phyloP scores from a whole-genome alignment of 2,888 invertebrate genomes.

The Horisme vitalbata region DNA sequence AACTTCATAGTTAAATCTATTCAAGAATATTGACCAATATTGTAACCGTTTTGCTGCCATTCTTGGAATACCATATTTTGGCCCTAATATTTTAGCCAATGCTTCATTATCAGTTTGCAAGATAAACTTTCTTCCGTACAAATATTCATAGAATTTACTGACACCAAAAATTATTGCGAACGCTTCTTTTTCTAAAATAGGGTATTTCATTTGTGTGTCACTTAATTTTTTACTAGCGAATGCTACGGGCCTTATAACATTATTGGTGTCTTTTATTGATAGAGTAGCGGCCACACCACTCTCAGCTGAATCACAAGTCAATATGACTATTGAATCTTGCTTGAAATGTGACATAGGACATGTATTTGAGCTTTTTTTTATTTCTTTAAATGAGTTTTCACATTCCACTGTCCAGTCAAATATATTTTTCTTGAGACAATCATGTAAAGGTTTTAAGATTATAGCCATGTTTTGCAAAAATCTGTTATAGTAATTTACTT shows the following conservation, averaged over 20 bases:
- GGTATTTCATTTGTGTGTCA: conserved; percentile 11
- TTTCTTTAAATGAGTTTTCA: not conserved
- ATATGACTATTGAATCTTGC: not conserved
- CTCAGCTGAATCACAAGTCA: conserved; percentile 4
- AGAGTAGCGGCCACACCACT: not conserved
- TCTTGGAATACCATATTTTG: conserved; percentile 41
- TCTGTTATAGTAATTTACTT: conserved; percentile 18
- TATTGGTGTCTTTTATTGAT: not conserved
- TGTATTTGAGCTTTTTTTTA: not conserved
- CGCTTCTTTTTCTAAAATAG: conserved; percentile 33
- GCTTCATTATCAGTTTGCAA: conserved; percentile 38
- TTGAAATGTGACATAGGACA: conserved; percentile 1
- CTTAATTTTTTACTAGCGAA: conserved; percentile 18
- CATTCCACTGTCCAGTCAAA: not conserved
- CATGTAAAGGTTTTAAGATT: not conserved
- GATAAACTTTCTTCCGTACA: conserved; percentile 33
- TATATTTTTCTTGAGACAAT: not conserved
- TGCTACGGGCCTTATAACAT: not conserved
- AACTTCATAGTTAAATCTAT: conserved; percentile 19
- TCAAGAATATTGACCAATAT: conserved; percentile 36
- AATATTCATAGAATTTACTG: conserved; percentile 35
- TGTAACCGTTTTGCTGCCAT: conserved; percentile 43
- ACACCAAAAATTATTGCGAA: conserved; percentile 35
- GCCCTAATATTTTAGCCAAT: conserved; percentile 40
- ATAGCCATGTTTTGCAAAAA: conserved; percentile 12